These are phyloP conservation scores for Hemithea aestivaria DNA, from an alignment of 2,888 invertebrate species.

Conservation along the genomic window DNA sequence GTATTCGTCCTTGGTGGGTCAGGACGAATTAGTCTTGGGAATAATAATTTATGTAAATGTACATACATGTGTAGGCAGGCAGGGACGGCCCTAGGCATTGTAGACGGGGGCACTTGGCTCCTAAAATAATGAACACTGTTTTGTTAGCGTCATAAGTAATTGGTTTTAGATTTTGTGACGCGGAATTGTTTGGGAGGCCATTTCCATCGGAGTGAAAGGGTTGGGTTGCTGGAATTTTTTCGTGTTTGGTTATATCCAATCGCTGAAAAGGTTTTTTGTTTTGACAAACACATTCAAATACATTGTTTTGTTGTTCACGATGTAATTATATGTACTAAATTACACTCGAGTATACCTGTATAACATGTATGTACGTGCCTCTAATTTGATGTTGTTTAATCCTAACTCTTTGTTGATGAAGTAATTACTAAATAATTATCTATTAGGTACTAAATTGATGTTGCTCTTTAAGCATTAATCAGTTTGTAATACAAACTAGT, in stretches of 20 bases:
- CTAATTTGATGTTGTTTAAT: too few species aligned
- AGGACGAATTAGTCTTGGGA: constrained; percentile 75
- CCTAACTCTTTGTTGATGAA: too few species aligned
- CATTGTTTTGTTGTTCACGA: too few species aligned
- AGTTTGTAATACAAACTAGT: too few species aligned
- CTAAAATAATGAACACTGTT: constrained; percentile 36
- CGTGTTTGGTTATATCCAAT: constrained; percentile 2
- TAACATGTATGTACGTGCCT: too few species aligned
- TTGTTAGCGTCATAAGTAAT: constrained; percentile 25
- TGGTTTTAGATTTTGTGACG: constrained; percentile 20
- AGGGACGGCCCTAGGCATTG: constrained; percentile 37
- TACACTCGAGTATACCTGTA: too few species aligned
- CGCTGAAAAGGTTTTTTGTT: too few species aligned
- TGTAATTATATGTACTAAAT: too few species aligned
- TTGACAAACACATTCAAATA: too few species aligned
- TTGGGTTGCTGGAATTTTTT: constrained; percentile 16
- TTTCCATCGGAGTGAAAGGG: constrained; percentile 17
- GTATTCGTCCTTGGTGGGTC: constrained; percentile 68
- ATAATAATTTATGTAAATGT: constrained; percentile 77
- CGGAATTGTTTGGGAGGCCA: constrained; percentile 14
- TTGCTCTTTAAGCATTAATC: too few species aligned
- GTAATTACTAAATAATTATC: too few species aligned
- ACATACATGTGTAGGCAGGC: constrained; percentile 45
- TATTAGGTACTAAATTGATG: too few species aligned
- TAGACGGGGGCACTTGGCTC: constrained; percentile 27